A percentile compares a stretch with the other conserved stretches of the same genome.
These are phyloP conservation scores for Aphaenogaster ashmeadi DNA, from an alignment of 1,140 invertebrate species.

Conservation along the genomic window DNA sequence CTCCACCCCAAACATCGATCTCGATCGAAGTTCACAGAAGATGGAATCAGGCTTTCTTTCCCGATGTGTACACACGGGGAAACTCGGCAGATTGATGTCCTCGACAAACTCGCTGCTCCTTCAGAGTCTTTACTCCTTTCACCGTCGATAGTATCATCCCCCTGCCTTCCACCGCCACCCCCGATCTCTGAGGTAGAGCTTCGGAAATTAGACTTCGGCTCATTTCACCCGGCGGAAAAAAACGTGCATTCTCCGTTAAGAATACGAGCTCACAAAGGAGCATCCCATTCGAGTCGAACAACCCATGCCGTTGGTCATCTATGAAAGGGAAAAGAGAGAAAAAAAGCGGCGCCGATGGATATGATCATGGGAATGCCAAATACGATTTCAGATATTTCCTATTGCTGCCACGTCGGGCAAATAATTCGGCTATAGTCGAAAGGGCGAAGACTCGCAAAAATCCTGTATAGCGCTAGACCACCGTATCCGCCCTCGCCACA, in stretches of 20 bases:
- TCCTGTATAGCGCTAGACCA: conserved; percentile 70
- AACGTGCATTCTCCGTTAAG: conserved; percentile 77
- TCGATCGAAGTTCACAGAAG: conserved; percentile 31
- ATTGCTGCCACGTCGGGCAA: conserved; percentile 74
- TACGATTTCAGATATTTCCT: conserved; percentile 78
- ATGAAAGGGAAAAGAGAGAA: conserved; percentile 74
- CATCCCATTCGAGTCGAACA: conserved; percentile 78
- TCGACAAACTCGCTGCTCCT: conserved; percentile 70
- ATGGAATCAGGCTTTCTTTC: conserved; percentile 40
- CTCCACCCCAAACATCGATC: conserved; percentile 45
- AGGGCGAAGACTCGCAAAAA: conserved; percentile 80
- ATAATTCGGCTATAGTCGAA: conserved; percentile 72
- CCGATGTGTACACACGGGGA: conserved; percentile 26
- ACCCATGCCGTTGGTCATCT: conserved; percentile 82
- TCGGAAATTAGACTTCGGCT: conserved; percentile 81
- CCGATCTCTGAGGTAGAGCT: conserved; percentile 68
- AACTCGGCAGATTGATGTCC: conserved; percentile 63
- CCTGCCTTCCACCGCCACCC: conserved; percentile 28
- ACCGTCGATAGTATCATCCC: conserved; percentile 32
- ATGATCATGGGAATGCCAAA: conserved; percentile 86
- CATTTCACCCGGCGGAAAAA: conserved; percentile 83
- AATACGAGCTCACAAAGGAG: conserved; percentile 78
- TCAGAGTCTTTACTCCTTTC: conserved; percentile 27
- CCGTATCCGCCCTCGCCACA: neutral
- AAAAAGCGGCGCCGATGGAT: conserved; percentile 70